Conservation (phyloP, 2,797 vertebrate genomes). For the Pelodytes ibericus region DNA sequence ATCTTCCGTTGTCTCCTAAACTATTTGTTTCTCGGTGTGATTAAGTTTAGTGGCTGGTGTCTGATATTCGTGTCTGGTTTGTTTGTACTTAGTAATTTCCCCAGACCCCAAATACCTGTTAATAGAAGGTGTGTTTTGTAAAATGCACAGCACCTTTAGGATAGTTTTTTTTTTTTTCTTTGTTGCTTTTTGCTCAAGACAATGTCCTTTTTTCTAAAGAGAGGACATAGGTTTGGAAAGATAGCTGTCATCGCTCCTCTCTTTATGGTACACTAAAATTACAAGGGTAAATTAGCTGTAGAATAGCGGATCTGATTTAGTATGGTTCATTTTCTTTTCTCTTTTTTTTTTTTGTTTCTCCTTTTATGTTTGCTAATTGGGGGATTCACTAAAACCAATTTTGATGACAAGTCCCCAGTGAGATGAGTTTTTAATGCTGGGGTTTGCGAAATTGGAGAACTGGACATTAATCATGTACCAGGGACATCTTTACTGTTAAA, state of each 20-base stretch:
- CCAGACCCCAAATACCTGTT: neutral
- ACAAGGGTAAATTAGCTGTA: neutral
- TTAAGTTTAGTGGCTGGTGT: conserved; percentile 16
- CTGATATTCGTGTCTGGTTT: conserved; percentile 2
- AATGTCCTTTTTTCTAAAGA: neutral
- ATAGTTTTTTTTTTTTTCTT: neutral
- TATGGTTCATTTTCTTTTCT: no score
- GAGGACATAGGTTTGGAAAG: neutral
- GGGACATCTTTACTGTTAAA: no score
- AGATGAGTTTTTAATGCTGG: no score
- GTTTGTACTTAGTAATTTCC: neutral
- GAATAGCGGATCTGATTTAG: no score
- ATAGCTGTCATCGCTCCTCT: neutral
- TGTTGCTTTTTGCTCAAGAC: neutral
- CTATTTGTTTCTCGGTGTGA: conserved; percentile 19
- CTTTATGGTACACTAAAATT: neutral
- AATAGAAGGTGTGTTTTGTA: neutral
- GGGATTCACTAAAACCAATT: no score
- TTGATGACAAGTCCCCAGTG: no score
- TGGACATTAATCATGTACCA: no score
- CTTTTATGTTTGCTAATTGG: no score
- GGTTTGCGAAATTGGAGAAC: no score
- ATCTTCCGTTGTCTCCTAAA: neutral
- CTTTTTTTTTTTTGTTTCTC: no score
- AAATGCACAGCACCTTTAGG: neutral